Evolutionary conservation across 2,113 vertebrate species (phyloP).

Genomic region (Neodon shergylaensis): DNA sequence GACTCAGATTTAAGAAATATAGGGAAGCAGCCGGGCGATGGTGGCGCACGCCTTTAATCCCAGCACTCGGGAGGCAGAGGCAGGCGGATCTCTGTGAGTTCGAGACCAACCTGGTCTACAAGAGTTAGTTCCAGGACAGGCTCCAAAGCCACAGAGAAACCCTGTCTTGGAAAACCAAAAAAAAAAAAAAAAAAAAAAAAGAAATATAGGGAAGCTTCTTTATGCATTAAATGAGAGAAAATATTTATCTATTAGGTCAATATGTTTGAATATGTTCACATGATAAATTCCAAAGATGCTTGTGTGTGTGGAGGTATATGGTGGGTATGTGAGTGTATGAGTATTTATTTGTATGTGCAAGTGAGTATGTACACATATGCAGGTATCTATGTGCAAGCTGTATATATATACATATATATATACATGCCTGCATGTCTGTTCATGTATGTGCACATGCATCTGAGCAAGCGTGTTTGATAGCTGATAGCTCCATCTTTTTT

Average conservation of each 20-base stretch:
- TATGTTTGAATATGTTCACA: not conserved
- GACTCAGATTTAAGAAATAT: not conserved
- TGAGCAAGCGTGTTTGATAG: not conserved
- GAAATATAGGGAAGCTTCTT: not conserved
- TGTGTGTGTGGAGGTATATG: not conserved
- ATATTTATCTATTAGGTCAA: not conserved
- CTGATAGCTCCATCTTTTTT: not conserved
- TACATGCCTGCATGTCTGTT: not conserved
- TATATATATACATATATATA: not conserved
- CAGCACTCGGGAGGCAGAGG: too few relatives aligned
- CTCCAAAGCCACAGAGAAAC: too few relatives aligned
- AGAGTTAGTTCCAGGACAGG: too few relatives aligned
- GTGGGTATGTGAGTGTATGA: not conserved
- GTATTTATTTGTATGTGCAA: not conserved
- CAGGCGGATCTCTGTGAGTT: too few relatives aligned
- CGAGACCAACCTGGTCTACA: too few relatives aligned
- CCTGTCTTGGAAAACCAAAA: too few relatives aligned
- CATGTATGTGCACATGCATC: not conserved
- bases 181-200: too few relatives aligned
- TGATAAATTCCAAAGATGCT: not conserved
- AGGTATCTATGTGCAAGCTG: not conserved
- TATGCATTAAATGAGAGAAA: not conserved
- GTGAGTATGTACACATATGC: not conserved
- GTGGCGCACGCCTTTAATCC: too few relatives aligned
- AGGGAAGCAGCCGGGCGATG: too few relatives aligned